Evolutionary conservation across 2,888 invertebrate genomes (phyloP), one percentile per base, ranked within the genome.

Genomic region (Kuschelorhynchus macadamiae): DNA sequence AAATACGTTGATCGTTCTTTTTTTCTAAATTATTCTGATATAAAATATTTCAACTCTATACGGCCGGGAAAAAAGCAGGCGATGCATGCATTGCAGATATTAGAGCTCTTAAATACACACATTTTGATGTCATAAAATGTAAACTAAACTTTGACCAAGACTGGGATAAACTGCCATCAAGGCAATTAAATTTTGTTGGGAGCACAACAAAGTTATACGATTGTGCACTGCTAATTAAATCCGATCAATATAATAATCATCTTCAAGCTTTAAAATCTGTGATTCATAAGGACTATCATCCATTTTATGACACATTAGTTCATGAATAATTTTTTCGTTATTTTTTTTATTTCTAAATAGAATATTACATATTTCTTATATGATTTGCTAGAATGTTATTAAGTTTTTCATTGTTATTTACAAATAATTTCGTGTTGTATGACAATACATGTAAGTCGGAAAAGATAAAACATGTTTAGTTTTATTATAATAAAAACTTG

Each of bases 131-230:
- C 46, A 68, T 68, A 17, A 30, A 66, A 49, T 71, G 50, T 39
- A 72, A 71, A 53, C 55, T 72, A 41, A 47, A 52, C 32, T 71
- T 72, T 64, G 67, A 71, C 25, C 55, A 72, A 14, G 46, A 60
- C 18, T 70, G 67, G 69, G 12, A 44, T 49, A 57, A 52, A 47
- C 57, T 68, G 18, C 71, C 72, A 55, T 18, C 33, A 33, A 30
- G 52, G 32, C 8, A 52, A 33, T 52, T 20, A n/a, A 3, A 25
- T 3, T 25, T 25, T 5, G 32, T 16, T 53, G 21, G 18, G 21
- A 39, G 21, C 42, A 39, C 46, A 44, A 62, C 42, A 61, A 66
- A 70, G 46, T 30, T 70, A 39, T 66, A 66, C 57, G 47, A 57
- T 63, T 1, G 30, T 49, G 16, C 42, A 33, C 18, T 66, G 33